Evolutionary conservation across 2,113 vertebrate species (phyloP).

Genomic region (Chionis minor): DNA sequence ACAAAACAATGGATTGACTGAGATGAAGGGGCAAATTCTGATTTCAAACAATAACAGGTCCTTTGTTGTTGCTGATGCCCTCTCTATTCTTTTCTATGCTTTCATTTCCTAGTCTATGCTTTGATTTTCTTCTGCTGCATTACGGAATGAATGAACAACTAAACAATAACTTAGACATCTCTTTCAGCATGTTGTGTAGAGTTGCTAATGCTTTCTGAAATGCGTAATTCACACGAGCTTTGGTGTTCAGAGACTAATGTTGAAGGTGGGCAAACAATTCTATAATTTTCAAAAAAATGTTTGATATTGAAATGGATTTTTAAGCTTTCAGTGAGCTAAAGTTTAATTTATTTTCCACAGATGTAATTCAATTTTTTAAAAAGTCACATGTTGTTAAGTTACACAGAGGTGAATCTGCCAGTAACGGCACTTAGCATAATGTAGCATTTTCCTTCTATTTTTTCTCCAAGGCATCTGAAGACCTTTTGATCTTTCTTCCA

Average conservation of each 20-base stretch:
- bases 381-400: background rate
- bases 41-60: background rate
- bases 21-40: background rate
- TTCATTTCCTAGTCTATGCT: background rate
- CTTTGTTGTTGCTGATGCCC: background rate
- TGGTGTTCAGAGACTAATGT: background rate
- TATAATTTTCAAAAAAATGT: background rate
- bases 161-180: background rate
- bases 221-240: background rate
- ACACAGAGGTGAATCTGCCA: background rate
- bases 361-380: background rate
- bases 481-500: constrained; percentile 8
- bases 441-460: background rate
- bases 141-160: background rate
- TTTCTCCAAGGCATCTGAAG: background rate
- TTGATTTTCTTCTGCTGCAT: background rate
- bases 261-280: background rate
- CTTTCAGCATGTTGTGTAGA: background rate
- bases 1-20: background rate
- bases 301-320: background rate
- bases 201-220: background rate
- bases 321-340: background rate
- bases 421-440: background rate
- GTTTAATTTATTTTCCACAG: background rate
- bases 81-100: background rate